Evolutionary conservation across 2,113 vertebrate species (phyloP), one percentile per base, ranked within the genome.

Genomic region (Otus sunia): DNA sequence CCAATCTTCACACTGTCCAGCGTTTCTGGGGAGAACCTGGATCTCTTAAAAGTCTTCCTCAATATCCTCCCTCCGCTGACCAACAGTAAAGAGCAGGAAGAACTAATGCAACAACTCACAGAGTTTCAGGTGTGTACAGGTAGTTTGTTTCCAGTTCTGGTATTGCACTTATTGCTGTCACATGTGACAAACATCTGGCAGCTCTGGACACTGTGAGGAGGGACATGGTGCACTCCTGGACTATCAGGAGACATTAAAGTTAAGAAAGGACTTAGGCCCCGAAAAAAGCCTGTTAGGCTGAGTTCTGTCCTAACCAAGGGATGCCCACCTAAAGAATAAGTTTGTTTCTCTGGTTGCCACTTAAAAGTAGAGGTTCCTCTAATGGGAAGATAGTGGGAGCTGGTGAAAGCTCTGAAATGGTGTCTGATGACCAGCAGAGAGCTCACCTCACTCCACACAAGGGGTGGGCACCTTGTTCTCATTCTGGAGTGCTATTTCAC

Each of bases 21-120:
- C 13, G 99, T 99, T 94, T 99, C 99, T 69, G 99, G 99, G 75
- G 99, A 99, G 92, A 99, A 99, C 91, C 96, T 99, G 74, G 99
- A 99, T 89, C 95, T 99, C 76, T 98, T 99, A 79, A 99, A 99
- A 98, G 99, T 99, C 88, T 99, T 99, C 97, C 98, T 99, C 94
- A 99, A 99, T 86, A 99, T 99, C 94, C 98, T 99, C 55, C 99
- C 99, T n/a, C 99, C 99, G 12, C 98, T 99, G 64, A 99, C 99
- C 97, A 99, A 99, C 97, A 99, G 99, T 97, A 99, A 99, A 94
- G 99, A 99, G 93, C 99, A 99, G 94, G 99, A 99, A 93, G 99
- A 99, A 84, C 98, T 99, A 34, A 99, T 99, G 99, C 99, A 99
- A 91, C 99, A 99, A 93, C 98, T 99, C 76, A 99, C 99, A 0